Conservation (phyloP, 2,888 invertebrate genomes). For the Cremastobaeus sp. region DNA sequence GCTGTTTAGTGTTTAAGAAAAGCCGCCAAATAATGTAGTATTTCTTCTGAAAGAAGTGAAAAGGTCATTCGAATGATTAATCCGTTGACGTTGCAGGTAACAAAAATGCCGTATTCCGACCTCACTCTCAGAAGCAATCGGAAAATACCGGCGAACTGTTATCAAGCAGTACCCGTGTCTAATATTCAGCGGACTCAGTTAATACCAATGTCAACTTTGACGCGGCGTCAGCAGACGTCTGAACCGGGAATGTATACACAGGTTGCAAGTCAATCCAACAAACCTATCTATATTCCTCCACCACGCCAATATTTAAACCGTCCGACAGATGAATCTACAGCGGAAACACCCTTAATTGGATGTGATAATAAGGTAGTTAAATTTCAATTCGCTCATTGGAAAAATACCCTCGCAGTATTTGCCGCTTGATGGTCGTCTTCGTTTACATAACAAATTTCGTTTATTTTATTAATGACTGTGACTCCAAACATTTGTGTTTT, state of each 20-base stretch:
- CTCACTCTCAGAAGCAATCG: conserved; percentile 72
- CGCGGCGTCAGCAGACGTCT: conserved; percentile 71
- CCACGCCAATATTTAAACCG: conserved; percentile 73
- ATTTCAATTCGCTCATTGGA: conserved; percentile 33
- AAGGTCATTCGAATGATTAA: too few species aligned
- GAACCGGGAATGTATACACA: conserved; percentile 75
- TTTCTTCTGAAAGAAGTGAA: too few species aligned
- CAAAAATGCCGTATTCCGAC: conserved; percentile 74
- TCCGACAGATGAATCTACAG: conserved; percentile 72
- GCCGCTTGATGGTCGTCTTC: too few species aligned
- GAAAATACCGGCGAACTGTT: conserved; percentile 75
- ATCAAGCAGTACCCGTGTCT: conserved; percentile 73
- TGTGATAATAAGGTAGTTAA: conserved; percentile 74
- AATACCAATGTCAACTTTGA: conserved; percentile 75
- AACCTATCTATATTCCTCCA: conserved; percentile 75
- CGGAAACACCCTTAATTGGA: conserved; percentile 76
- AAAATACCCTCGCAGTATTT: too few species aligned
- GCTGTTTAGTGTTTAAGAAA: too few species aligned
- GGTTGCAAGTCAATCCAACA: conserved; percentile 71
- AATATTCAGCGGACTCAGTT: conserved; percentile 73
- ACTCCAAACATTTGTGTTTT: too few species aligned
- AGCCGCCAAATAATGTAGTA: too few species aligned
- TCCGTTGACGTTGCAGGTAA: conserved; percentile 68
- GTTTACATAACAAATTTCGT: too few species aligned
- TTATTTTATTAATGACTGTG: not conserved